These are phyloP conservation scores for Lysandra bellargus DNA, from an alignment of 2,888 invertebrate species.

Conservation along the genomic window DNA sequence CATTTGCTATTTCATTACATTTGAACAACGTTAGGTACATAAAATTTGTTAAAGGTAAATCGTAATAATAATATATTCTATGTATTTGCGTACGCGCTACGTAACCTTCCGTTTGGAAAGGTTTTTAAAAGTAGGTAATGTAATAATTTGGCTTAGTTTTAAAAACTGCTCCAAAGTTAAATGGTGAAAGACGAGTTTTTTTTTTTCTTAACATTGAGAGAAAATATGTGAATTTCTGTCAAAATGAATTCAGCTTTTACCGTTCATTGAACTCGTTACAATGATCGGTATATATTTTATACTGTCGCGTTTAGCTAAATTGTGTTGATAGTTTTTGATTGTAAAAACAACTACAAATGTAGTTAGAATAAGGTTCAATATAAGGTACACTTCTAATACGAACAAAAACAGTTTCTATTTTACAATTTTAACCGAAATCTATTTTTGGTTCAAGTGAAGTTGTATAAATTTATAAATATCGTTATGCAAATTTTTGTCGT, in stretches of 20 bases:
- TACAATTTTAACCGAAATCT: not conserved
- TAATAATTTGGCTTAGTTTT: not conserved
- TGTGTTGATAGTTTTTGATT: not conserved
- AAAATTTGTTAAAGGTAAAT: not conserved
- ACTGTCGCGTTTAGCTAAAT: not conserved
- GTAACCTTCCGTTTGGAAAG: conserved; percentile 9
- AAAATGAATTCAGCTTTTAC: conserved; percentile 2
- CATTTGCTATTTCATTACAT: conserved; percentile 9
- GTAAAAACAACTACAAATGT: not conserved
- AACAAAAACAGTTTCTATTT: not conserved
- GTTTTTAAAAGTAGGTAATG: conserved; percentile 7
- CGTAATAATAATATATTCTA: conserved; percentile 4
- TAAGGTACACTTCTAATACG: not conserved
- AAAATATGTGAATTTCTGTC: not conserved
- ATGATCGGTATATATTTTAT: not conserved
- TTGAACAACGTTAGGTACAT: not conserved
- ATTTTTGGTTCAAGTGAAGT: not conserved
- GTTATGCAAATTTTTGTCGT: not conserved
- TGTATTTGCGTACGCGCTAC: conserved; percentile 1
- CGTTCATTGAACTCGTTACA: conserved; percentile 11
- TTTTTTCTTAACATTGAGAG: not conserved
- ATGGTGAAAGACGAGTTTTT: not conserved
- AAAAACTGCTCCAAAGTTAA: not conserved
- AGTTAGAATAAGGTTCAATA: not conserved
- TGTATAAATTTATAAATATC: not conserved